Conservation (phyloP, 2,113 vertebrate genomes). For the Labrus mixtus region DNA sequence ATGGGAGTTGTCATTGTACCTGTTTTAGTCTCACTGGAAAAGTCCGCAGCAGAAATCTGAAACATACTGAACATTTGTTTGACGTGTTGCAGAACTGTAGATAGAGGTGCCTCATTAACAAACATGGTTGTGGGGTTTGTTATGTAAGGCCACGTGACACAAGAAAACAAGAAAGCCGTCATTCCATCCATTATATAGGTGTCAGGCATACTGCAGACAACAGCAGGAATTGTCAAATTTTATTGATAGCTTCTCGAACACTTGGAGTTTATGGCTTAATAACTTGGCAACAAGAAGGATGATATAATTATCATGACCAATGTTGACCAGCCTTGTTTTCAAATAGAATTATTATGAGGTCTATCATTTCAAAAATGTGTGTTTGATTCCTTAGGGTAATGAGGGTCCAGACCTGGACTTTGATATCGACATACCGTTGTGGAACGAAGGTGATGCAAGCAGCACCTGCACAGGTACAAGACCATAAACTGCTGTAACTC, state of each 20-base stretch:
- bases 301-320: background rate
- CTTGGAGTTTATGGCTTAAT: background rate
- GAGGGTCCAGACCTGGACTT: slow-evolving; percentile 87
- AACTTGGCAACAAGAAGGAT: background rate
- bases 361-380: background rate
- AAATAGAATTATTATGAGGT: background rate
- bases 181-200: background rate
- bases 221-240: background rate
- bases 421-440: slow-evolving; percentile 88
- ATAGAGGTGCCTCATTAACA: background rate
- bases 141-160: background rate
- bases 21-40: background rate
- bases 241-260: background rate
- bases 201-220: background rate
- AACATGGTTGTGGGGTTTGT: background rate
- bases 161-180: background rate
- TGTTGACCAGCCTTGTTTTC: background rate
- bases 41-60: background rate
- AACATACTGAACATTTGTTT: background rate
- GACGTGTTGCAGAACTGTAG: fast-evolving
- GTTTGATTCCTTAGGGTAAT: slow-evolving; percentile 80
- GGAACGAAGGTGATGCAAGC: slow-evolving; percentile 81
- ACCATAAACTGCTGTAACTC: background rate
- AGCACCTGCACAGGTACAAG: slow-evolving; percentile 85
- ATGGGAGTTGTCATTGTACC: background rate